Conservation (phyloP, 2,888 invertebrate genomes). For the Ypsolopha scabrella region DNA sequence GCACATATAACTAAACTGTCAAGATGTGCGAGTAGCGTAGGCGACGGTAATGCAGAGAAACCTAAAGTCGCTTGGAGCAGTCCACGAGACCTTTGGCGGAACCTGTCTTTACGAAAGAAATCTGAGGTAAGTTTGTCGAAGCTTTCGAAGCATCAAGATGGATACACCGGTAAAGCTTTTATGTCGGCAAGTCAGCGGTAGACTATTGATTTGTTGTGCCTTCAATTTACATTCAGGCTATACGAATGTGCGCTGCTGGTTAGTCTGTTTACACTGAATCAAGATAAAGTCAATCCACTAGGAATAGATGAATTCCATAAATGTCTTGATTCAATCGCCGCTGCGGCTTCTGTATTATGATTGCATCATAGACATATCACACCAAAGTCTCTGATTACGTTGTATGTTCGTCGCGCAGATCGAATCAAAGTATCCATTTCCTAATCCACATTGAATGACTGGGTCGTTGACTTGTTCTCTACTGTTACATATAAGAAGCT, state of each 20-base stretch:
- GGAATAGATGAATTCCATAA: too few relatives aligned
- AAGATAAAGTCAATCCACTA: too few relatives aligned
- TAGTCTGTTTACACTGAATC: too few relatives aligned
- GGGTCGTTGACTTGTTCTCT: slow-evolving; percentile 51
- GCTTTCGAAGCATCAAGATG: neutral
- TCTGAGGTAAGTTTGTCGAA: slow-evolving; percentile 43
- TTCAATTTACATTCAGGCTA: too few relatives aligned
- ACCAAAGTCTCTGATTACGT: neutral
- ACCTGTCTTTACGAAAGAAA: slow-evolving; percentile 57
- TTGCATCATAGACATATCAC: neutral
- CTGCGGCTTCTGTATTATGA: neutral
- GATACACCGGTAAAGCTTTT: neutral
- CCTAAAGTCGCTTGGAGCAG: slow-evolving; percentile 60
- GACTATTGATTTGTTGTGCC: neutral
- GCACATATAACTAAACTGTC: slow-evolving; percentile 42
- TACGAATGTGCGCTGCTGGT: too few relatives aligned
- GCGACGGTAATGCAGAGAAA: slow-evolving; percentile 50
- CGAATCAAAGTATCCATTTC: slow-evolving; percentile 39
- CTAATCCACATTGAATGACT: slow-evolving; percentile 30
- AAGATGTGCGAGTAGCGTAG: slow-evolving; percentile 57
- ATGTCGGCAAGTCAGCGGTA: too few relatives aligned
- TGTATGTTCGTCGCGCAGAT: slow-evolving; percentile 22
- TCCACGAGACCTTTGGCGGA: slow-evolving; percentile 63
- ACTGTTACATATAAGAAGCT: slow-evolving; percentile 22
- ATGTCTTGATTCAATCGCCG: neutral